Percentiles rank a stretch among this genome's conserved stretches.
phyloP scores from a whole-genome alignment of 2,888 invertebrate genomes.

The Tenthredo mesomela region DNA sequence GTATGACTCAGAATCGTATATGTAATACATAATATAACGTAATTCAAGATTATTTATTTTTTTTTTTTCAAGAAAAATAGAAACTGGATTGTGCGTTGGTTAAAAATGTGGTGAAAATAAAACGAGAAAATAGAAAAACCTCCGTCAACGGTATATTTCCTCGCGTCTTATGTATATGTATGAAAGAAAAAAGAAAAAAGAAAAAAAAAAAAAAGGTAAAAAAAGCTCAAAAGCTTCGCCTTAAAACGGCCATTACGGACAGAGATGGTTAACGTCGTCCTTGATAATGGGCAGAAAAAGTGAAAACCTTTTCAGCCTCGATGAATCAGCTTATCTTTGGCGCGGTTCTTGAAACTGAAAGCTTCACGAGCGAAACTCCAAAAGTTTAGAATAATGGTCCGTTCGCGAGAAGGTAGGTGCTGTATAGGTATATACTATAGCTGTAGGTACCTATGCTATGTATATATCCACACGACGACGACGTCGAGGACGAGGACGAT shows the following conservation, averaged over 20 bases:
- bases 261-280: constrained; percentile 44
- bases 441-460: background rate
- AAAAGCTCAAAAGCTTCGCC: constrained; percentile 44
- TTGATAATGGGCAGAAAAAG: constrained; percentile 42
- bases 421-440: background rate
- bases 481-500: background rate
- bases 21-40: too few species aligned
- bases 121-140: background rate
- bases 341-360: constrained; percentile 38
- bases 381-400: constrained; percentile 35
- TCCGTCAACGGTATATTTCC: background rate
- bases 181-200: background rate
- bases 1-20: too few species aligned
- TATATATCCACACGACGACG: background rate
- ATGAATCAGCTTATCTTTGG: constrained; percentile 47
- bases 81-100: background rate
- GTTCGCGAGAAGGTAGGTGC: background rate
- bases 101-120: background rate
- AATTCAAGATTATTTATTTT: too few species aligned
- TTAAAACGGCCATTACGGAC: constrained; percentile 50
- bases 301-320: constrained; percentile 45
- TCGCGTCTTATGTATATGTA: background rate
- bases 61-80: too few species aligned
- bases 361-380: constrained; percentile 4
- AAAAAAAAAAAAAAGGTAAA: background rate